Percentiles rank a stretch among this genome's conserved stretches.
phyloP scores from a whole-genome alignment of 2,797 vertebrate genomes.

The Calcarius lapponicus region DNA sequence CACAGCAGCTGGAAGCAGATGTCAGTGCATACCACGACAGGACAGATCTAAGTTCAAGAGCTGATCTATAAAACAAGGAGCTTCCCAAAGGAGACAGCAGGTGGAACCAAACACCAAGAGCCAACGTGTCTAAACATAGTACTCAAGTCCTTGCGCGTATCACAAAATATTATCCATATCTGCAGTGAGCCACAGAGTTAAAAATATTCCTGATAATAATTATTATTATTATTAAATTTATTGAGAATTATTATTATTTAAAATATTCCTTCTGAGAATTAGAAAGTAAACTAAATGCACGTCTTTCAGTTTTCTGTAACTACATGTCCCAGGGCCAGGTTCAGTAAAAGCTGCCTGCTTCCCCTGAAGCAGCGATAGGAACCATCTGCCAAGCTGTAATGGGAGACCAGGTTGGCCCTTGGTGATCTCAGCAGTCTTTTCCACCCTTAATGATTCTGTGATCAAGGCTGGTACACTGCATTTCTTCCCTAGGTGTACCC shows the following conservation, averaged over 20 bases:
- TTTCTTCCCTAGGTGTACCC: fast-evolving
- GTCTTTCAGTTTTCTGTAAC: neutral
- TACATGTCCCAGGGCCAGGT: neutral
- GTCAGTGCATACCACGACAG: neutral
- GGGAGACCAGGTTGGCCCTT: neutral
- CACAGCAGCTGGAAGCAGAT: neutral
- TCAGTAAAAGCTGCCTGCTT: neutral
- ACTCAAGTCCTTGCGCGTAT: fast-evolving
- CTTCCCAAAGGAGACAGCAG: neutral
- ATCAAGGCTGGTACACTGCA: neutral
- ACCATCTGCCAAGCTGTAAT: neutral
- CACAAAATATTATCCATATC: neutral
- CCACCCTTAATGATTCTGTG: neutral
- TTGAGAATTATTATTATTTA: too few relatives aligned
- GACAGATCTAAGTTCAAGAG: neutral
- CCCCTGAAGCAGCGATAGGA: neutral
- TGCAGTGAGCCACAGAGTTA: neutral
- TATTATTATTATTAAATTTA: too few relatives aligned
- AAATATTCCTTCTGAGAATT: neutral
- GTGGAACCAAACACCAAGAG: neutral
- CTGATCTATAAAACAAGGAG: neutral
- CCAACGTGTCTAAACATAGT: neutral
- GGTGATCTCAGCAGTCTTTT: neutral
- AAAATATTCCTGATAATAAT: neutral
- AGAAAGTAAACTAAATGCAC: neutral